Evolutionary conservation across 2,797 vertebrate species (phyloP).

Genomic region (Lindbergichthys nudifrons): DNA sequence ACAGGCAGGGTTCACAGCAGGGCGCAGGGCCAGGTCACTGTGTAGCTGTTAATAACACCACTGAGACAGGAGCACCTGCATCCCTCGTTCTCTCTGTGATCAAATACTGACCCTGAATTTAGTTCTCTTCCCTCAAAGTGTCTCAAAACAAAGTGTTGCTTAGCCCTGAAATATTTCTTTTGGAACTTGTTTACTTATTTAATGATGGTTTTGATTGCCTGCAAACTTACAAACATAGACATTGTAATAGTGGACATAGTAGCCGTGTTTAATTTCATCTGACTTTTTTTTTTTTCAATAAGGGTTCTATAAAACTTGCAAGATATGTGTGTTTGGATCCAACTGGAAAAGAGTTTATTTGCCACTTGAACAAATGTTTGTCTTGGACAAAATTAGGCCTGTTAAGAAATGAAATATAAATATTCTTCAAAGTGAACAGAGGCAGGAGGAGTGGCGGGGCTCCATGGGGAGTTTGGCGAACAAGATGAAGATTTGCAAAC

Average conservation of each 20-base stretch:
- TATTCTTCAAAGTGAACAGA: conserved; percentile 77
- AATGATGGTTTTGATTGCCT: conserved; percentile 23
- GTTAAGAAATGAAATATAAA: conserved; percentile 73
- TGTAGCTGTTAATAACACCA: conserved; percentile 61
- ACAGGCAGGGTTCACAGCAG: conserved; percentile 52
- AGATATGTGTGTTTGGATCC: conserved; percentile 32
- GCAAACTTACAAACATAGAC: conserved; percentile 21
- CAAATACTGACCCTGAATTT: conserved; percentile 32
- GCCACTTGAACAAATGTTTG: conserved; percentile 59
- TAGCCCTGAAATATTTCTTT: conserved; percentile 12
- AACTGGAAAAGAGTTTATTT: conserved; percentile 51
- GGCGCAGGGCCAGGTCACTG: conserved; percentile 38
- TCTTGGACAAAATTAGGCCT: conserved; percentile 66
- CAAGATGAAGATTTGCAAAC: conserved; percentile 56
- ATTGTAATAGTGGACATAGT: neutral
- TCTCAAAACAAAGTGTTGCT: conserved; percentile 5
- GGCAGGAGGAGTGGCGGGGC: conserved; percentile 40
- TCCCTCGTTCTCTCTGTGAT: conserved; percentile 11
- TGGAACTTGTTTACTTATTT: conserved; percentile 12
- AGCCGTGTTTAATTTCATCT: conserved; percentile 10
- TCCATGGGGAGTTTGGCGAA: conserved; percentile 54
- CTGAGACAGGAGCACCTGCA: conserved; percentile 52
- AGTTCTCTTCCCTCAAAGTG: neutral
- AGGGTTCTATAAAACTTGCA: no score
- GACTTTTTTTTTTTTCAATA: neutral